A percentile compares a stretch with the other conserved stretches of the same genome.
Evolutionary conservation across 2,888 invertebrate genomes (phyloP).

Genomic region (Leucoma salicis): DNA sequence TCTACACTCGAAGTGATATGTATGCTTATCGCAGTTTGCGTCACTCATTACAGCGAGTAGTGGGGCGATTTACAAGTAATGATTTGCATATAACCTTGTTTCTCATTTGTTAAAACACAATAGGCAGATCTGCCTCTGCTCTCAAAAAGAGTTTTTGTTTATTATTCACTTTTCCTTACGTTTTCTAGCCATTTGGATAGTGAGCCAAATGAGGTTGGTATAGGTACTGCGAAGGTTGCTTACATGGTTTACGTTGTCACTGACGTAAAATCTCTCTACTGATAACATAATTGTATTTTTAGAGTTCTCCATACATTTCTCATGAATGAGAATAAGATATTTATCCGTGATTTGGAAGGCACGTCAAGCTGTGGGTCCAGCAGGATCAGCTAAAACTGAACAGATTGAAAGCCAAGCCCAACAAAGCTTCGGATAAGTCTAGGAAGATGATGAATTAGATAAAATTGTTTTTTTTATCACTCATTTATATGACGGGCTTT

Average conservation of each 20-base stretch:
- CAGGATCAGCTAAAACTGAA: no score
- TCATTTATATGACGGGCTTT: no score
- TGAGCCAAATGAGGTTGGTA: not conserved
- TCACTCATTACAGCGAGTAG: slow-evolving; percentile 41
- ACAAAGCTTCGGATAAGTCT: no score
- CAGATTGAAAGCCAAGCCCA: no score
- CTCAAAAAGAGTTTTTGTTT: not conserved
- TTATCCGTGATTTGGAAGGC: no score
- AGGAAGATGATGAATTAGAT: no score
- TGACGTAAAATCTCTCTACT: not conserved
- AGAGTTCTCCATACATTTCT: no score
- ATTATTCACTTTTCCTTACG: not conserved
- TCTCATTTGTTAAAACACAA: slow-evolving; percentile 14
- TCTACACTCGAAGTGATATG: slow-evolving; percentile 47
- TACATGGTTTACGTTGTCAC: not conserved
- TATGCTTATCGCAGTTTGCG: slow-evolving; percentile 47
- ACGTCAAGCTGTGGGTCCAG: no score
- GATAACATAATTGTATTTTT: not conserved
- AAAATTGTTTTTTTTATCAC: no score
- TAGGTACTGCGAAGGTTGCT: not conserved
- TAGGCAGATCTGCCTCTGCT: slow-evolving; percentile 6
- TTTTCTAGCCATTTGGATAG: not conserved
- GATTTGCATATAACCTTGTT: slow-evolving; percentile 45
- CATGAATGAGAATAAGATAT: no score
- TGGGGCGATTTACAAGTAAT: slow-evolving; percentile 29